A percentile compares a stretch with the other conserved stretches of the same genome.
Conservation (phyloP, 2,888 invertebrate species). For the Isotomurus palustris region DNA sequence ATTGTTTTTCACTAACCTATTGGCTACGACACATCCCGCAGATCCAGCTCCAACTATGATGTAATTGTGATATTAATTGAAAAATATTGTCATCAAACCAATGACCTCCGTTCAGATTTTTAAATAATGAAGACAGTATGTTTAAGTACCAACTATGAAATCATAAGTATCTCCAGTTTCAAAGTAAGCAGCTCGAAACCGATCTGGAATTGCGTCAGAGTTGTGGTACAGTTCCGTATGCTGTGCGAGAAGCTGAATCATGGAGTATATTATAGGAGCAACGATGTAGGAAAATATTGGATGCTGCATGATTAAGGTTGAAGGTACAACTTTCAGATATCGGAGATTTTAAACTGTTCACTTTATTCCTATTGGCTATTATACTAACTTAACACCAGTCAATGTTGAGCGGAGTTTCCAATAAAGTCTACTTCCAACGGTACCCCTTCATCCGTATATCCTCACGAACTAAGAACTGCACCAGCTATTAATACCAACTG, state of each 20-base stretch:
- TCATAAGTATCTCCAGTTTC: slow-evolving; percentile 17
- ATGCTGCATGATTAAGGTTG: slow-evolving; percentile 15
- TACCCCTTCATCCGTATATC: too few species aligned
- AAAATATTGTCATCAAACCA: neutral
- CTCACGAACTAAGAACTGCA: too few species aligned
- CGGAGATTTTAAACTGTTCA: too few species aligned
- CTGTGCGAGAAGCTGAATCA: slow-evolving; percentile 18
- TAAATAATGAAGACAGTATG: slow-evolving; percentile 4
- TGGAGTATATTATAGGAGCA: slow-evolving; percentile 25
- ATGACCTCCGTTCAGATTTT: slow-evolving; percentile 16
- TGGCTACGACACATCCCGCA: slow-evolving; percentile 3
- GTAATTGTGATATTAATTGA: neutral
- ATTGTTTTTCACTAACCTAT: neutral
- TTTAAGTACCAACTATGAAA: slow-evolving; percentile 27
- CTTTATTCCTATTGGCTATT: too few species aligned
- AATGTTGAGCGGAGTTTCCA: too few species aligned
- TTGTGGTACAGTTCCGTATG: slow-evolving; percentile 25
- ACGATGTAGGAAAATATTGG: slow-evolving; percentile 23
- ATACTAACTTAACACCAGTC: too few species aligned
- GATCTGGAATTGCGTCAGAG: slow-evolving; percentile 14
- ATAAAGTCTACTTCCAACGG: too few species aligned
- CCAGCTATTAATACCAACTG: too few species aligned
- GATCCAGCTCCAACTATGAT: neutral
- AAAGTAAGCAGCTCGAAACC: slow-evolving; percentile 1
- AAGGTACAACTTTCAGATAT: too few species aligned